Conservation (phyloP, 2,113 vertebrate species). For the Pteruthius melanotis region DNA sequence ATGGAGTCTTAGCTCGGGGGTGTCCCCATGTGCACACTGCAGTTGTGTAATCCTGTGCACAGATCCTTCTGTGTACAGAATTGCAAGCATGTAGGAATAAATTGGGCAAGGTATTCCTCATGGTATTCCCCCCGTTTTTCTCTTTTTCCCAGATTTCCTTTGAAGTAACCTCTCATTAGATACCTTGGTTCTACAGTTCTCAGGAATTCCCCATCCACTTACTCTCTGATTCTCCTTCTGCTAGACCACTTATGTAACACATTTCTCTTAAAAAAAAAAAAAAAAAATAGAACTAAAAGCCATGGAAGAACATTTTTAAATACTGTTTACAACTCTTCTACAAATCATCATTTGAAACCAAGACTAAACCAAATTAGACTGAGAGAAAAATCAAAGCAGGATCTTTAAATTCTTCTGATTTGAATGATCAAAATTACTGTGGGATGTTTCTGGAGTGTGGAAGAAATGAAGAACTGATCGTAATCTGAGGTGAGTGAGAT, state of each 20-base stretch:
- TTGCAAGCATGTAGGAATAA: not conserved
- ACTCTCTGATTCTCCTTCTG: not conserved
- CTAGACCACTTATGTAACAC: not conserved
- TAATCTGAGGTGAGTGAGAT: not conserved
- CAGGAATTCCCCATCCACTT: not conserved
- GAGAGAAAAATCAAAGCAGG: not conserved
- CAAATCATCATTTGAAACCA: not conserved
- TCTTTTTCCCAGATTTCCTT: not conserved
- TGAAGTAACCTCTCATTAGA: not conserved
- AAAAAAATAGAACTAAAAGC: not conserved
- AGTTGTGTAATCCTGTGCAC: not conserved
- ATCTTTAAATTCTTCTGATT: not conserved
- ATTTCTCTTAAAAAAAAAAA: not conserved
- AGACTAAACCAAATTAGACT: not conserved
- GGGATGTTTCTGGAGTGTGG: not conserved
- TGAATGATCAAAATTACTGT: not conserved
- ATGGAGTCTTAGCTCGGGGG: not conserved
- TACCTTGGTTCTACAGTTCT: not conserved
- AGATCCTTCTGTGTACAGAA: not conserved
- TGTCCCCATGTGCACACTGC: not conserved
- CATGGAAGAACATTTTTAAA: not conserved
- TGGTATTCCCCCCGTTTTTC: not conserved
- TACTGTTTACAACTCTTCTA: not conserved
- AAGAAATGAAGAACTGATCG: not conserved
- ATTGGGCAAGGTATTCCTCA: not conserved